Evolutionary conservation across 2,888 invertebrate species (phyloP), one percentile per base, ranked within the genome.

Genomic region (Ormyrus rosae): DNA sequence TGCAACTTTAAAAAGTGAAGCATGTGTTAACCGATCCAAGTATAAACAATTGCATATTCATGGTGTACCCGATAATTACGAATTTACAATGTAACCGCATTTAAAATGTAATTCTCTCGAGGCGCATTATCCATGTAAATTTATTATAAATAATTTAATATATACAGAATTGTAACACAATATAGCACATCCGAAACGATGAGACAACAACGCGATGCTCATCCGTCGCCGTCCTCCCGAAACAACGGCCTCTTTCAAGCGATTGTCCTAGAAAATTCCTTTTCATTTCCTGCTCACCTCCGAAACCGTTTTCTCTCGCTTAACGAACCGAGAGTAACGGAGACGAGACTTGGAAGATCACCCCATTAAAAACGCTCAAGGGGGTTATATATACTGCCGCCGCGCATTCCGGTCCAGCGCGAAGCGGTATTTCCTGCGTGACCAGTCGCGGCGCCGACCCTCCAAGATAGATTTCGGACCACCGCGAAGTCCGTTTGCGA

Each of bases 401-500:
- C 6, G 7, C 0, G 48, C 11, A 61, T 68, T 76, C 65, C 71
- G 64, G 64, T 78, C 73, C 19, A 9, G 11, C 6, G 65, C 64
- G 55, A 65, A 68, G 76, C 60, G 67, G 71, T 72, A 75, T 74
- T 77, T 80, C 82, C 82, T 64, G 83, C 74, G 73, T 53, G 81
- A 85, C 84, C 75, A 74, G 83, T 84, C 82, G 67, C 19, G 50
- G 34, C 73, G 50, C 67, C n/a, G 10, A 5, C 69, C 58, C n/a
- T 69, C 9, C 58, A 6, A 10, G 19, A 11, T 7, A 51, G 65
- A 72, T 48, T 61, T 65, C 82, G 85, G 85, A 83, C 84, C 86
- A 79, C 69, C 80, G 65, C 78, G 80, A 82, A 84, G 85, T 34
- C 83, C 79, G 72, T 71, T 77, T 64, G 73, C 67, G 67, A 78